Percentiles rank a stretch among this genome's conserved stretches.
Evolutionary conservation across 2,113 vertebrate genomes (phyloP).

Genomic region (Romanogobio albipinnatus): DNA sequence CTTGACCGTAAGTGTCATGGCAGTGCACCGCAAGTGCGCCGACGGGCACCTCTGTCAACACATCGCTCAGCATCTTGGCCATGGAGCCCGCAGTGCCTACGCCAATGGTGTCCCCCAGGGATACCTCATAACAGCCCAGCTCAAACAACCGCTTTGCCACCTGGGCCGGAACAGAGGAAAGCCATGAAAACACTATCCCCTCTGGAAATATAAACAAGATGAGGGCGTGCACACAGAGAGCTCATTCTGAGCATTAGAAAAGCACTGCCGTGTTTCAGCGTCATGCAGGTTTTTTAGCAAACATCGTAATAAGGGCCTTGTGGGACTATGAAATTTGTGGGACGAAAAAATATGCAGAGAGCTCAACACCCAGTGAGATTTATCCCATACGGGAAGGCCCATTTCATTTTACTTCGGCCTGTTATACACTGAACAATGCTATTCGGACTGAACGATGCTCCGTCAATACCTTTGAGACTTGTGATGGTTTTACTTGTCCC

Average conservation of each 20-base stretch:
- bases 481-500: conserved; percentile 80
- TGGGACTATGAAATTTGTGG: conserved; percentile 39
- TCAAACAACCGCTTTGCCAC: conserved; percentile 87
- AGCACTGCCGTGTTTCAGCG: conserved; percentile 19
- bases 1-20: conserved; percentile 95
- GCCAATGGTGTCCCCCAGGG: conserved; percentile 90
- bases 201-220: conserved; percentile 56
- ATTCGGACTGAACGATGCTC: background rate
- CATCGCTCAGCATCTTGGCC: conserved; percentile 85
- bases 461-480: conserved; percentile 87
- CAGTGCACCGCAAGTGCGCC: conserved; percentile 89
- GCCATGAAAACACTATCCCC: conserved; percentile 43
- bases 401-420: background rate
- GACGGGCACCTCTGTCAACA: conserved; percentile 87
- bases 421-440: background rate
- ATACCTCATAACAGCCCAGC: conserved; percentile 95
- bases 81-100: conserved; percentile 90
- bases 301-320: conserved; percentile 55
- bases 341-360: conserved; percentile 35
- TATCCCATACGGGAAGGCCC: background rate
- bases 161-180: conserved; percentile 69
- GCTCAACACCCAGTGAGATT: conserved; percentile 3
- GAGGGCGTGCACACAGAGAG: conserved; percentile 50
- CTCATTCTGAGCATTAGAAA: conserved; percentile 51
- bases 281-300: conserved; percentile 48